phyloP scores from a whole-genome alignment of 2,113 vertebrate species.

The Verasper variegatus region DNA sequence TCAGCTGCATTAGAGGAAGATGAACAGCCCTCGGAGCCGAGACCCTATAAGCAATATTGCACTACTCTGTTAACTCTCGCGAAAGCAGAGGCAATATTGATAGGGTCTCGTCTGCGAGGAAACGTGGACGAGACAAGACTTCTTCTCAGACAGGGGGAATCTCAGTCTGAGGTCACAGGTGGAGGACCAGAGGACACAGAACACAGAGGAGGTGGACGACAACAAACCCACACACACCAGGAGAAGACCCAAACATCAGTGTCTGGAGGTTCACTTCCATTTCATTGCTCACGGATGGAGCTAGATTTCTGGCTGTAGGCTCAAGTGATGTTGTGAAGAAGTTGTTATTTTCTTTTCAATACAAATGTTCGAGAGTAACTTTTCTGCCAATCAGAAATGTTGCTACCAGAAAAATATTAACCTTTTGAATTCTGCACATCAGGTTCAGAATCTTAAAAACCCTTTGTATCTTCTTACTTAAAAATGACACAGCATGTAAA shows the following conservation, averaged over 20 bases:
- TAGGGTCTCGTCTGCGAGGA: slow-evolving; percentile 90
- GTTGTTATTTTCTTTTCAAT: neutral
- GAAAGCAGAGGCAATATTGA: slow-evolving; percentile 97
- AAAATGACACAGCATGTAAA: too few species aligned
- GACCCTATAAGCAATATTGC: slow-evolving; percentile 99
- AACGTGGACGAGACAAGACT: neutral
- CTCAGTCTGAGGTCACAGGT: neutral
- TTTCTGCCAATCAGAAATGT: too few species aligned
- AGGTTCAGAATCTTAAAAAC: too few species aligned
- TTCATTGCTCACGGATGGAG: too few species aligned
- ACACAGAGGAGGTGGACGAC: neutral
- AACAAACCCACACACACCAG: neutral
- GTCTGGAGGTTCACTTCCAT: neutral
- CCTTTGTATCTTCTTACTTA: too few species aligned
- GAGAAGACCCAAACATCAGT: neutral
- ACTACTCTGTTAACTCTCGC: slow-evolving; percentile 88
- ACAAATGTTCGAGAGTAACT: too few species aligned
- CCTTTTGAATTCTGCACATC: too few species aligned
- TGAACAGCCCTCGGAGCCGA: slow-evolving; percentile 84
- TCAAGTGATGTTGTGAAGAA: neutral
- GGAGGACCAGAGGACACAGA: neutral
- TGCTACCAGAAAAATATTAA: too few species aligned
- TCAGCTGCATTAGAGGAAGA: slow-evolving; percentile 1
- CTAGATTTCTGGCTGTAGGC: too few species aligned
- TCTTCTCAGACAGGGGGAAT: neutral